phyloP scores from a whole-genome alignment of 2,113 vertebrate genomes.

The Opisthocomus hoazin region DNA sequence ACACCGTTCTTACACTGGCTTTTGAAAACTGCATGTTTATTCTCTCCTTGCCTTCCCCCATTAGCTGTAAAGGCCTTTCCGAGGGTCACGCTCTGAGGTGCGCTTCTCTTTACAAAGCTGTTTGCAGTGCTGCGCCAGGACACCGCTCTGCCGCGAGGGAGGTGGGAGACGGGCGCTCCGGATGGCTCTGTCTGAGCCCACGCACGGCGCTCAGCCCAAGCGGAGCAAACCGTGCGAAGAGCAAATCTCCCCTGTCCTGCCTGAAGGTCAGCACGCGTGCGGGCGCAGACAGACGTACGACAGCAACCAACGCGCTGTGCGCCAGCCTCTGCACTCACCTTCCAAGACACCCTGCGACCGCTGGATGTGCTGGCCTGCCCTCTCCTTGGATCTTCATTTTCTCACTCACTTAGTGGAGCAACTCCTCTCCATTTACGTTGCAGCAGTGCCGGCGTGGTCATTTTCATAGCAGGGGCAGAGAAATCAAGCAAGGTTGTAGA shows the following conservation, averaged over 20 bases:
- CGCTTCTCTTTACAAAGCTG: neutral
- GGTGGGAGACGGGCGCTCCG: neutral
- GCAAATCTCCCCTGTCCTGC: neutral
- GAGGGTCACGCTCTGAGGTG: neutral
- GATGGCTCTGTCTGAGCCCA: neutral
- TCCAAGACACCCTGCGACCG: neutral
- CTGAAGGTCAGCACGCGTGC: neutral
- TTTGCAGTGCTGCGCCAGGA: neutral
- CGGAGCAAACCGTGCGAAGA: neutral
- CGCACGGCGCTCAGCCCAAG: neutral
- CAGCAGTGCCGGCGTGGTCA: neutral
- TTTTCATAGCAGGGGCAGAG: neutral
- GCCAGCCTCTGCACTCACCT: neutral
- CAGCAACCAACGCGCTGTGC: neutral
- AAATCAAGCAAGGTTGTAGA: neutral
- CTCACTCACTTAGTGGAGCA: neutral
- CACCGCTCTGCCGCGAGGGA: neutral
- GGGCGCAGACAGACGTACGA: neutral
- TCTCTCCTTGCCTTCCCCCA: neutral
- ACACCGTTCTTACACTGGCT: neutral
- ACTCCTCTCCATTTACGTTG: neutral
- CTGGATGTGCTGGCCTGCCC: neutral
- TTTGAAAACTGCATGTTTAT: conserved; percentile 6
- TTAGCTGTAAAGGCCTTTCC: conserved; percentile 29
- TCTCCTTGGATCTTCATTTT: neutral